Evolutionary conservation across 2,113 vertebrate species (phyloP).

Genomic region (Prochilodus magdalenae): DNA sequence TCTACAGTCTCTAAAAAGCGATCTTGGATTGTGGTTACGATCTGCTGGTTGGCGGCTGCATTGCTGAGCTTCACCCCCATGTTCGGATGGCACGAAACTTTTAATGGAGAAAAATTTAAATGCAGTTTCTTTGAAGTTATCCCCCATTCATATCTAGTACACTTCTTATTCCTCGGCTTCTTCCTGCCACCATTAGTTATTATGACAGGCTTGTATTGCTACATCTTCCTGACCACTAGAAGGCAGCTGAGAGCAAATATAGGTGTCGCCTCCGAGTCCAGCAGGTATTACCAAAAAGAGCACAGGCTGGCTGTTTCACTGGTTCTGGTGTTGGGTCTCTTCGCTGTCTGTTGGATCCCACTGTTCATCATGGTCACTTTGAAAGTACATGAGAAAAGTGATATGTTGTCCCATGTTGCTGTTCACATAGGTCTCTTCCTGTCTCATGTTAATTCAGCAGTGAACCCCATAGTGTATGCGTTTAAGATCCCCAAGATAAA

Average conservation of each 20-base stretch:
- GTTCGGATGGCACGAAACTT: conserved; percentile 80
- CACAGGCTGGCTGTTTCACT: conserved; percentile 81
- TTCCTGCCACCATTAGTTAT: conserved; percentile 77
- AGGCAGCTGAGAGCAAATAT: conserved; percentile 71
- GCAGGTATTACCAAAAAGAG: conserved; percentile 80
- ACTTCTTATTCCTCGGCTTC: conserved; percentile 81
- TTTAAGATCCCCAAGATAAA: conserved; percentile 87
- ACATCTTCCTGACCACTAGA: conserved; percentile 79
- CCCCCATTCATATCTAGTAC: conserved; percentile 82
- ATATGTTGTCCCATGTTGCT: fast-evolving
- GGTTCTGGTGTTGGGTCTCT: conserved; percentile 83
- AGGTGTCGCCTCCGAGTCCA: conserved; percentile 18
- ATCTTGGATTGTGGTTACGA: conserved; percentile 75
- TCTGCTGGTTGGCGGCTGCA: conserved; percentile 82
- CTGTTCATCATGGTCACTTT: conserved; percentile 81
- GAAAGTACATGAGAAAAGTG: conserved; percentile 62
- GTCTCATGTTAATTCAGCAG: conserved; percentile 85
- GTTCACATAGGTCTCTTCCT: conserved; percentile 78
- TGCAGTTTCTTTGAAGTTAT: conserved; percentile 77
- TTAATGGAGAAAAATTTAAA: conserved; percentile 28
- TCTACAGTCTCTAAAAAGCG: conserved; percentile 58
- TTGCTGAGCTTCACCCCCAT: conserved; percentile 81
- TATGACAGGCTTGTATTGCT: conserved; percentile 80
- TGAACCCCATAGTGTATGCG: conserved; percentile 88
- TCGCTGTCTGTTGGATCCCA: conserved; percentile 85